phyloP scores from a whole-genome alignment of 1,140 invertebrate species.

The Platyscapa corneri region DNA sequence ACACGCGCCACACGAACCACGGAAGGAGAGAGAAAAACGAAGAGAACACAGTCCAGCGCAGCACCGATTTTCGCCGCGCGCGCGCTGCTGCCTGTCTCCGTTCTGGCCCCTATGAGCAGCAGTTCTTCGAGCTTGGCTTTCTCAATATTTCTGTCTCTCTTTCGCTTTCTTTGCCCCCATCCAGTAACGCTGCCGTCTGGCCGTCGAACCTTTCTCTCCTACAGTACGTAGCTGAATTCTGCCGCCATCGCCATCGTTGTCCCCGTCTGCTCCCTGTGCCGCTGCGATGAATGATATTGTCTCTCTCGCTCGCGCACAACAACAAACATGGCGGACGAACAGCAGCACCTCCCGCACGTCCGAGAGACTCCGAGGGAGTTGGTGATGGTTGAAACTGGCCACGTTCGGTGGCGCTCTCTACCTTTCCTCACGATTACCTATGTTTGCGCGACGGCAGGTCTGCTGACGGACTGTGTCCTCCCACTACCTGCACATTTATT shows the following conservation, averaged over 20 bases:
- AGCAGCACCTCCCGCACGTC: constrained; percentile 51
- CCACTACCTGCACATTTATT: not conserved
- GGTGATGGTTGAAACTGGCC: not conserved
- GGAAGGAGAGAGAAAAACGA: not conserved
- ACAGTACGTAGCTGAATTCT: too few species aligned
- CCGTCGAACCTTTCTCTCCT: constrained; percentile 44
- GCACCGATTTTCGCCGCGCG: constrained; percentile 10
- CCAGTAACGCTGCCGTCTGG: constrained; percentile 55
- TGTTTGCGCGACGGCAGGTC: not conserved
- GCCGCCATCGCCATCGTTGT: not conserved
- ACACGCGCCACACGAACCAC: not conserved
- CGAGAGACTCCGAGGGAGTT: not conserved
- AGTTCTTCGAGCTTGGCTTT: too few species aligned
- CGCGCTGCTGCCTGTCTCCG: not conserved
- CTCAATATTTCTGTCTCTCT: too few species aligned
- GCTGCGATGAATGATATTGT: not conserved
- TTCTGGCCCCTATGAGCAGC: not conserved
- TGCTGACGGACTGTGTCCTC: not conserved
- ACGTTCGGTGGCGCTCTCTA: not conserved
- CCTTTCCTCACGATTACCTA: not conserved
- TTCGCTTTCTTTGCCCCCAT: constrained; percentile 50
- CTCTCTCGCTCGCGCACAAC: constrained; percentile 64
- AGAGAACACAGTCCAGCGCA: not conserved
- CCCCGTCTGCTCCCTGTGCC: not conserved
- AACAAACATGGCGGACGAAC: constrained; percentile 77